Base-by-base conservation (phyloP, 2,113 vertebrate species). In the Forbesichthys agassizii region DNA sequence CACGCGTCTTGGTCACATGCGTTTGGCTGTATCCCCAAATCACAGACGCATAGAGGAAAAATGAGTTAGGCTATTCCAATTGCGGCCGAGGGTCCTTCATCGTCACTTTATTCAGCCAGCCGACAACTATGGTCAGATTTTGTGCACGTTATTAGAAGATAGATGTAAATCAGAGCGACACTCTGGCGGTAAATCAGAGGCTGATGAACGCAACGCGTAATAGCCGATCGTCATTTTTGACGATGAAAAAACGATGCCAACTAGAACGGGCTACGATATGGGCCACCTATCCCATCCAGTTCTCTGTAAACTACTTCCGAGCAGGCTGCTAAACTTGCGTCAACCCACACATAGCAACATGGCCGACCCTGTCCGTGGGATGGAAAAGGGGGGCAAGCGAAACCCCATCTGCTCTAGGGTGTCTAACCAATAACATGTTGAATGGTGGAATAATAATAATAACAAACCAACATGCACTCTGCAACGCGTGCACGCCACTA, bases 331-430 rank as follows among this genome's bases (percentile, higher is more conserved):
- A 77, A 88, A 90, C 87, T 89, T 84, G 64, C 85, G 85, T 86
- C 86, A 75, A 84, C 79, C 84, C 84, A 77, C 85, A 69, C 86
- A 67, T 74, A 75, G 81, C 84, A 89, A 90, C 88, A 90, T 89
- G 88, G 89, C 89, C 79, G 89, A 83, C 85, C 61, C 76, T 64
- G 87, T 61, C 80, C 81, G 77, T 79, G 75, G 82, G 83, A 83
- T 80, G 64, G 79, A 69, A 84, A 27, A 81, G 58, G 79, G 11
- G 53, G 74, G 71, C 84, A 5, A 89, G 87, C 81, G 83, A 87
- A n/a, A 48, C 70, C 59, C 78, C 79, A 49, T 74, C 69, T 71
- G 83, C 66, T 80, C 75, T 12, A 27, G 27, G 27, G 27, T 3
- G 27, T 27, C 27, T 2, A 27, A 71, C 36, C 69, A 27, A 11